These are phyloP conservation scores for Pholis gunnellus DNA, from an alignment of 2,113 vertebrate genomes.

Conservation along the genomic window DNA sequence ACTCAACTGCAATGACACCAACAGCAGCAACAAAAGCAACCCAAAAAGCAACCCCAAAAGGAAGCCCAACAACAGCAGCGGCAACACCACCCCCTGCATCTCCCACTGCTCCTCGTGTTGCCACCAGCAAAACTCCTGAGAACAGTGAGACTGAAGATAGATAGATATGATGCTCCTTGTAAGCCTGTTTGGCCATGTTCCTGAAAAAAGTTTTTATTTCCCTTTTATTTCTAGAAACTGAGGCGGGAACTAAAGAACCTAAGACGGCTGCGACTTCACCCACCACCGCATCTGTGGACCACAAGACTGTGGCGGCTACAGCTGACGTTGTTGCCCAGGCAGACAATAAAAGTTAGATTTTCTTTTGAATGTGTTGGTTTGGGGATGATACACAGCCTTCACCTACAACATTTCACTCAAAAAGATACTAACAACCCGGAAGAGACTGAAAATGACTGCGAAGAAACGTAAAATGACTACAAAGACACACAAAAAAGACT, in stretches of 20 bases:
- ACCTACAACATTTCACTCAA: neutral
- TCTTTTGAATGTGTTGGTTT: neutral
- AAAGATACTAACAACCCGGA: neutral
- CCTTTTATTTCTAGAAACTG: neutral
- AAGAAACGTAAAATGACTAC: neutral
- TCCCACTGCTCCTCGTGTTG: rapidly evolving
- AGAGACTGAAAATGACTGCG: neutral
- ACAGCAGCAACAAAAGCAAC: rapidly evolving
- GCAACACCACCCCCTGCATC: rapidly evolving
- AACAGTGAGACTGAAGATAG: constrained; percentile 14
- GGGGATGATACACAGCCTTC: neutral
- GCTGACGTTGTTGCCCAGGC: rapidly evolving
- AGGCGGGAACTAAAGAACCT: rapidly evolving
- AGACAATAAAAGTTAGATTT: neutral
- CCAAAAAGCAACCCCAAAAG: rapidly evolving
- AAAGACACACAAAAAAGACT: neutral
- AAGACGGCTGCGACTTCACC: rapidly evolving
- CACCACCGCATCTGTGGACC: rapidly evolving
- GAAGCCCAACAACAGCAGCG: rapidly evolving
- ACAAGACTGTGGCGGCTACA: rapidly evolving
- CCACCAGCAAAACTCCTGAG: too few species aligned
- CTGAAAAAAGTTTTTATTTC: neutral
- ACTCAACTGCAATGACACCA: neutral
- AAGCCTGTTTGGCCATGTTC: neutral
- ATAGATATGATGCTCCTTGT: neutral